Evolutionary conservation across 2,888 invertebrate genomes (phyloP).

Genomic region (Nomada ruficornis): DNA sequence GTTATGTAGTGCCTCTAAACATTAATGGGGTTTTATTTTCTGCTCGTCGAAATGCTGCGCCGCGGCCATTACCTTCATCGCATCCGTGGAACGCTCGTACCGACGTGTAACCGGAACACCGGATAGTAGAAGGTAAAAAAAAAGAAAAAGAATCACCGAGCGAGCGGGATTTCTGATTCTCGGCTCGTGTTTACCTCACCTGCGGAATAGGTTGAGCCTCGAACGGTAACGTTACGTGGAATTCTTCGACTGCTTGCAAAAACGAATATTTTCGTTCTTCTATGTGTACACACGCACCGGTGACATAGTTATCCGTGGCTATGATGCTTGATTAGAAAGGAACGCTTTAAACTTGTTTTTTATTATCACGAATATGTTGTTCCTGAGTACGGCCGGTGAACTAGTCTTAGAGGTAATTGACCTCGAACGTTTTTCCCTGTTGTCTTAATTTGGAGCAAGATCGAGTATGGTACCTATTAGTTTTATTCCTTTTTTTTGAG

Average conservation of each 20-base stretch:
- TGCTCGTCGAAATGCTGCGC: constrained; percentile 19
- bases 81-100: neutral
- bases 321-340: neutral
- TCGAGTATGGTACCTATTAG: neutral
- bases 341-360: constrained; percentile 1
- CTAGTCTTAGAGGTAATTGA: neutral
- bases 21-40: constrained; percentile 38
- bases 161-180: neutral
- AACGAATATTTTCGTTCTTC: neutral
- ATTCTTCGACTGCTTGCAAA: constrained; percentile 21
- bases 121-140: neutral
- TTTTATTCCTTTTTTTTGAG: no score
- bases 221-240: constrained; percentile 17
- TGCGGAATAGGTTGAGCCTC: constrained; percentile 13
- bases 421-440: neutral
- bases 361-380: neutral
- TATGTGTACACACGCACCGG: neutral
- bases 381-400: neutral
- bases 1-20: constrained; percentile 44
- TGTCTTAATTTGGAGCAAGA: neutral
- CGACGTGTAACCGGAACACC: constrained; percentile 27
- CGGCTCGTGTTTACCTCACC: constrained; percentile 31
- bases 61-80: constrained; percentile 22
- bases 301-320: neutral
- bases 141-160: neutral